phyloP scores from a whole-genome alignment of 2,888 invertebrate species.

The Galerucella nymphaeae region DNA sequence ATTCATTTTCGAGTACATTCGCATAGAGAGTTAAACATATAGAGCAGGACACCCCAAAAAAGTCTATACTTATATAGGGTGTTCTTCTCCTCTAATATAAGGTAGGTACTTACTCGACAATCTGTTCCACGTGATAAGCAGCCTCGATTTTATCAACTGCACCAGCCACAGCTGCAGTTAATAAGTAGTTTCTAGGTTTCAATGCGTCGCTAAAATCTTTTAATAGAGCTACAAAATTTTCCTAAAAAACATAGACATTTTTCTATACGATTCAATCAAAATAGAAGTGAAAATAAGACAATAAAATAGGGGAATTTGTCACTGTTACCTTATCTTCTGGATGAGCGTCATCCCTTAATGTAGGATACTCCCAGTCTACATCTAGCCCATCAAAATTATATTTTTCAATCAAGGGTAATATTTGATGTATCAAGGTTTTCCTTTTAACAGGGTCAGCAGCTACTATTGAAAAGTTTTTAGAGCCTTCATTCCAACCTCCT shows the following conservation, averaged over 20 bases:
- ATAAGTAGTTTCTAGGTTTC: slow-evolving; percentile 48
- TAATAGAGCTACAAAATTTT: slow-evolving; percentile 53
- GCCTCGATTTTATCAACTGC: slow-evolving; percentile 50
- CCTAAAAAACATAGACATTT: slow-evolving; percentile 43
- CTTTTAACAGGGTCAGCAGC: slow-evolving; percentile 59
- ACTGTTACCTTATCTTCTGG: slow-evolving; percentile 42
- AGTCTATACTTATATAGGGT: no score
- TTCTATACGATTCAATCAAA: no score
- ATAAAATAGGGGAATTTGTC: no score
- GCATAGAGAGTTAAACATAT: no score
- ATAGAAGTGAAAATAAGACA: no score
- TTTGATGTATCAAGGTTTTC: slow-evolving; percentile 28
- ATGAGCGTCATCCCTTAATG: slow-evolving; percentile 54
- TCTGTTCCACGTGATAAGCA: slow-evolving; percentile 52
- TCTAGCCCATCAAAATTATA: slow-evolving; percentile 85
- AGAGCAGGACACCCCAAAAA: no score
- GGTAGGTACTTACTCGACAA: slow-evolving; percentile 48
- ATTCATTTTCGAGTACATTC: no score
- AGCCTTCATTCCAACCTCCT: slow-evolving; percentile 75
- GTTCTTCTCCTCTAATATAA: no score
- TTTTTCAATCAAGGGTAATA: slow-evolving; percentile 38
- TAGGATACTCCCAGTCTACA: slow-evolving; percentile 89
- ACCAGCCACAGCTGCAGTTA: slow-evolving; percentile 56
- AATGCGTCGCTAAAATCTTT: slow-evolving; percentile 51
- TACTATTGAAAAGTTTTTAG: slow-evolving; percentile 62